Percentiles rank a stretch among this genome's conserved stretches.
Conservation (phyloP, 2,888 invertebrate genomes). For the Choristoneura rosaceana region DNA sequence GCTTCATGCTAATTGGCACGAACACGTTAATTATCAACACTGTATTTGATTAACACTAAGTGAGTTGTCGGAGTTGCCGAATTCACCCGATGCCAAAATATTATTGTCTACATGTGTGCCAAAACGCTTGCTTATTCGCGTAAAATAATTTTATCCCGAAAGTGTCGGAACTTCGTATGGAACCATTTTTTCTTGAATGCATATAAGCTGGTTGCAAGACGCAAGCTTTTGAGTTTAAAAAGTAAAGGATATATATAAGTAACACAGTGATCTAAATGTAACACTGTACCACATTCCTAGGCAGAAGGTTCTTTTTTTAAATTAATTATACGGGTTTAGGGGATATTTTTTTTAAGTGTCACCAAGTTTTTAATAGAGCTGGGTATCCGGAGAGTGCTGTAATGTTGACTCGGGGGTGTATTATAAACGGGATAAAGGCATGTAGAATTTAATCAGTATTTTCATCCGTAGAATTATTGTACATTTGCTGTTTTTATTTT, state of each 20-base stretch:
- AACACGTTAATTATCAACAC: no score
- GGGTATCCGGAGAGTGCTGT: constrained; percentile 22
- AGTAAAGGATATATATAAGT: no score
- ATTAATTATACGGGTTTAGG: not conserved
- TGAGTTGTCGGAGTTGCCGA: no score
- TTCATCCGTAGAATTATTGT: constrained; percentile 15
- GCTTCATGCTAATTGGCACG: no score
- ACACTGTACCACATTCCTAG: not conserved
- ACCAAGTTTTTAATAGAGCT: not conserved
- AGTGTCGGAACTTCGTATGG: no score
- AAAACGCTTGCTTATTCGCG: not conserved
- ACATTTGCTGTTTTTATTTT: constrained; percentile 15
- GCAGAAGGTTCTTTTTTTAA: not conserved
- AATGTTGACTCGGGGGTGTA: not conserved
- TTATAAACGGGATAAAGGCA: not conserved
- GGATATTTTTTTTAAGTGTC: not conserved
- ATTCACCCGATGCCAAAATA: no score
- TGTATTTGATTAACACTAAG: no score
- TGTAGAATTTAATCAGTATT: constrained; percentile 11
- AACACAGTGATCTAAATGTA: not conserved
- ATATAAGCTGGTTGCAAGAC: no score
- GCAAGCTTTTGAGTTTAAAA: no score
- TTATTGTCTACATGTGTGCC: no score
- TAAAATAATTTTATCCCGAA: not conserved
- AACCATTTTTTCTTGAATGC: no score